phyloP scores from a whole-genome alignment of 2,888 invertebrate genomes.

The Cerastis leucographa region DNA sequence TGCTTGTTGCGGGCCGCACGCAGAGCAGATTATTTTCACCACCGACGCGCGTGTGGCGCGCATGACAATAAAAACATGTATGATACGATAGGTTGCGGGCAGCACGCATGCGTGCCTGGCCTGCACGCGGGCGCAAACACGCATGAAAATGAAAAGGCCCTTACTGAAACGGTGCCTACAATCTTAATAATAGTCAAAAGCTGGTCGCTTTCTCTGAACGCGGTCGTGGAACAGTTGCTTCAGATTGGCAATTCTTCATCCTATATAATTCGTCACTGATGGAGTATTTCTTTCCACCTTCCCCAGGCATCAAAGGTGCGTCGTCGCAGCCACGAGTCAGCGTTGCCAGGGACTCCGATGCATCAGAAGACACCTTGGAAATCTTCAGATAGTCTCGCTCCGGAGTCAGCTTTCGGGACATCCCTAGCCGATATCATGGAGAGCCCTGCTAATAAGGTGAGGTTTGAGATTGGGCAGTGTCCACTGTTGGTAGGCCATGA shows the following conservation, averaged over 20 bases:
- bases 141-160: too few species aligned
- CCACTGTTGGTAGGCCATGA: not conserved
- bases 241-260: not conserved
- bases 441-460: slow-evolving; percentile 85
- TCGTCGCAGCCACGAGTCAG: slow-evolving; percentile 83
- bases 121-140: too few species aligned
- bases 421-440: slow-evolving; percentile 88
- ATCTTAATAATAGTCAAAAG: not conserved
- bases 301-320: slow-evolving; percentile 67
- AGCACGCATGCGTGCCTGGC: too few species aligned
- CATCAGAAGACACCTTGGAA: slow-evolving; percentile 78
- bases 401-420: slow-evolving; percentile 85
- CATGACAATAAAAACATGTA: too few species aligned
- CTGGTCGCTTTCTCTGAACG: not conserved
- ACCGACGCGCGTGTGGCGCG: too few species aligned
- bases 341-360: slow-evolving; percentile 82
- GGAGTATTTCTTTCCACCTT: not conserved
- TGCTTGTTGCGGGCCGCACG: too few species aligned
- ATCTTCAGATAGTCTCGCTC: slow-evolving; percentile 81
- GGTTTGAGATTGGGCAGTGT: not conserved
- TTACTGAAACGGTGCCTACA: not conserved
- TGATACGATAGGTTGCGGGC: too few species aligned
- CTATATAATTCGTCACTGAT: not conserved
- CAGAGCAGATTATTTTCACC: too few species aligned
- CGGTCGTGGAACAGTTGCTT: not conserved